Evolutionary conservation across 2,797 vertebrate genomes (phyloP).

Genomic region (Leptodactylus fallax): DNA sequence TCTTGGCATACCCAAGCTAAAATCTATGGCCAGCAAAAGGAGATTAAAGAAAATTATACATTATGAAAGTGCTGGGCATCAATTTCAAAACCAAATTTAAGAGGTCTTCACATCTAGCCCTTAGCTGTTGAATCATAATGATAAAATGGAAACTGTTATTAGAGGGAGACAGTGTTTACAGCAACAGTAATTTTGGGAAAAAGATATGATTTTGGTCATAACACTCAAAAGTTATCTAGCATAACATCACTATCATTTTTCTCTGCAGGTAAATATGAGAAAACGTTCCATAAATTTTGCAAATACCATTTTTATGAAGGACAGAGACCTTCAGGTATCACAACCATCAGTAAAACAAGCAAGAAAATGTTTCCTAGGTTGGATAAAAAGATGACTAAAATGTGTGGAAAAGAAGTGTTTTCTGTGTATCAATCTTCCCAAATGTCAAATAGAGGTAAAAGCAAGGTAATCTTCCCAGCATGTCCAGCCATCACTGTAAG

Average conservation of each 20-base stretch:
- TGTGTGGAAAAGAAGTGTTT: not conserved
- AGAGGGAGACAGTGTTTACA: conserved; percentile 2
- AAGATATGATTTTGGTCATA: conserved; percentile 22
- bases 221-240: conserved; percentile 24
- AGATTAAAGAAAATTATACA: not conserved
- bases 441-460: conserved; percentile 44
- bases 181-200: conserved; percentile 3
- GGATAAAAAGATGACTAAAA: conserved; percentile 21
- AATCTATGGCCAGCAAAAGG: not conserved
- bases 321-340: conserved; percentile 42
- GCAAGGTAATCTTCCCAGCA: conserved; percentile 49
- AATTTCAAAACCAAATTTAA: not conserved
- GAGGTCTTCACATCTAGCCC: not conserved
- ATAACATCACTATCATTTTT: conserved; percentile 35
- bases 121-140: conserved; percentile 9
- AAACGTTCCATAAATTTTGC: conserved; percentile 13
- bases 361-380: not conserved
- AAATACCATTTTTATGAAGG: conserved; percentile 11
- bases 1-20: not conserved
- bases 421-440: conserved; percentile 40
- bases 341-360: conserved; percentile 35
- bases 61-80: not conserved
- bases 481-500: not conserved
- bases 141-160: conserved; percentile 25
- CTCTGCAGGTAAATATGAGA: conserved; percentile 40